phyloP scores from a whole-genome alignment of 2,113 vertebrate genomes.

The Clarias magur region DNA sequence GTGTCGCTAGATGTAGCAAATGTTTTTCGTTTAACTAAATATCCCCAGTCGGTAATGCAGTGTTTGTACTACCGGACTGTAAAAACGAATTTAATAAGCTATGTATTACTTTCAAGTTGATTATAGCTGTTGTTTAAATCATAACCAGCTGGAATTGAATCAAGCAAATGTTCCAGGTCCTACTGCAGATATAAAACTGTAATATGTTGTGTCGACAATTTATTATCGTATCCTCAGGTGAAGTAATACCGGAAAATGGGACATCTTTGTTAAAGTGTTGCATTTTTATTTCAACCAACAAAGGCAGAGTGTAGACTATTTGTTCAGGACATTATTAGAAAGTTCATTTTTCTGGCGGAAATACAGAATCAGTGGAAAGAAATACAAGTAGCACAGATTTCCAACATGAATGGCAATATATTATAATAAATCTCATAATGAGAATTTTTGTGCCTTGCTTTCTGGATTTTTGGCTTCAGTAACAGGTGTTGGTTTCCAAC shows the following conservation, averaged over 20 bases:
- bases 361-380: constrained; percentile 43
- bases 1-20: not conserved
- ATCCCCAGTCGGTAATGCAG: not conserved
- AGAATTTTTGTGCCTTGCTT: constrained; percentile 7
- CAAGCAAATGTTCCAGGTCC: not conserved
- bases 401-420: constrained; percentile 18
- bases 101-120: not conserved
- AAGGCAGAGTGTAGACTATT: not conserved
- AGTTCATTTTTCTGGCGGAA: constrained; percentile 42
- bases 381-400: constrained; percentile 35
- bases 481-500: constrained; percentile 8
- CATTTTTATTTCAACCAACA: not conserved
- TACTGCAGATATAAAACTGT: not conserved
- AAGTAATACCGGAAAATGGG: not conserved
- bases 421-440: constrained; percentile 1
- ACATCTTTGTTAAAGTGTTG: not conserved
- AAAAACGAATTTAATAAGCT: not conserved
- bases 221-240: not conserved
- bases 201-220: not conserved
- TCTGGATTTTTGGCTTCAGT: constrained; percentile 28
- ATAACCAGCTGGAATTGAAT: not conserved
- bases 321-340: not conserved
- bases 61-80: not conserved
- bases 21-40: not conserved
- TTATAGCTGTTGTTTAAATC: not conserved